phyloP scores from a whole-genome alignment of 2,797 vertebrate genomes.

The Typhlichthys eigenmanni region DNA sequence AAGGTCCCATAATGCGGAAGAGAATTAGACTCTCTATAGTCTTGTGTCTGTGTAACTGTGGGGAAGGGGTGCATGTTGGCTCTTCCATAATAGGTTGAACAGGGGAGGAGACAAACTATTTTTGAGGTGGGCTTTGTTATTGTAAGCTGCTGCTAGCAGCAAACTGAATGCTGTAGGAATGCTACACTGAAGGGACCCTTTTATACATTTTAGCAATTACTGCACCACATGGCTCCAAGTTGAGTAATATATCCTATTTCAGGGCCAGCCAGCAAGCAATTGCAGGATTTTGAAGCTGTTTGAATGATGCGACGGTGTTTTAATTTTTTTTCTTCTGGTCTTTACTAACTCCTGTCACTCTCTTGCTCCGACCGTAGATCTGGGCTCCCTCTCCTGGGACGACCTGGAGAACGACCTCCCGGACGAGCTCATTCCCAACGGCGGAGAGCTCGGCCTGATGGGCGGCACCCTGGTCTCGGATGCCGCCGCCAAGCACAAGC shows the following conservation, averaged over 20 bases:
- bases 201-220: not conserved
- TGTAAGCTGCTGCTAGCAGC: not conserved
- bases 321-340: too few relatives aligned
- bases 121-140: not conserved
- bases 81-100: not conserved
- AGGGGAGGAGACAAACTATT: not conserved
- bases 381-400: constrained; percentile 87
- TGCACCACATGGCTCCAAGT: not conserved
- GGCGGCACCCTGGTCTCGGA: constrained; percentile 82
- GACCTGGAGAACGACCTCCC: constrained; percentile 98
- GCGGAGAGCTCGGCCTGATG: constrained; percentile 85
- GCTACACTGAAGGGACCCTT: not conserved
- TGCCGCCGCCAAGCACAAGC: constrained; percentile 96
- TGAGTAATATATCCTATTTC: too few relatives aligned
- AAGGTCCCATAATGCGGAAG: too few relatives aligned
- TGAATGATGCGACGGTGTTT: not conserved
- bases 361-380: constrained; percentile 73
- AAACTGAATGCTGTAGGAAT: not conserved
- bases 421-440: constrained; percentile 96
- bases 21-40: not conserved
- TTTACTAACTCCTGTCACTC: not conserved
- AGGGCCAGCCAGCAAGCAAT: too few relatives aligned
- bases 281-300: not conserved
- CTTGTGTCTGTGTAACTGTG: constrained; percentile 16
- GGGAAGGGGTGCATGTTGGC: constrained; percentile 1